Conservation (phyloP, 2,797 vertebrate species). For the Cynodonichthys magdalenae region DNA sequence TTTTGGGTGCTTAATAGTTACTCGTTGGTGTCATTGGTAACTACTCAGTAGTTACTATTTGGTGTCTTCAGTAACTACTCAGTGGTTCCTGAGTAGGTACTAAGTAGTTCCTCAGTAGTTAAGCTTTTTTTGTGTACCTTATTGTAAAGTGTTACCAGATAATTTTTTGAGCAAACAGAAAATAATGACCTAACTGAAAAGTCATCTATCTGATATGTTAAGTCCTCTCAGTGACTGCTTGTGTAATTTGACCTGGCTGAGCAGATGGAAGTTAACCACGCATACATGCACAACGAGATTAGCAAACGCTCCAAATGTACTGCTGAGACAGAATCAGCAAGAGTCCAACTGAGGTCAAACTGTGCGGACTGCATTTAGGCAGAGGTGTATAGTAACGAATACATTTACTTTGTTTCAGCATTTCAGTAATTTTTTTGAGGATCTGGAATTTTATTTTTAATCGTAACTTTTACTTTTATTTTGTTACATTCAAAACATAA, state of each 20-base stretch:
- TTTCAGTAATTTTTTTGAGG: too few relatives aligned
- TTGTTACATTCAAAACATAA: not conserved
- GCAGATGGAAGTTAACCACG: constrained; percentile 24
- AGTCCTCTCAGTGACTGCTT: not conserved
- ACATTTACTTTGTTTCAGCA: too few relatives aligned
- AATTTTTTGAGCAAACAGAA: not conserved
- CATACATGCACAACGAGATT: constrained; percentile 8
- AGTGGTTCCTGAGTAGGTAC: too few relatives aligned
- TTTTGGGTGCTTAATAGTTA: too few relatives aligned
- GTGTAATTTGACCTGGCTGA: constrained; percentile 2
- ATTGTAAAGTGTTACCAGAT: too few relatives aligned
- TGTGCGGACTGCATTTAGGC: not conserved
- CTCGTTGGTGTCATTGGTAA: too few relatives aligned
- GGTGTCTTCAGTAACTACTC: too few relatives aligned
- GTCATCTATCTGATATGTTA: not conserved
- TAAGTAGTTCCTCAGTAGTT: too few relatives aligned
- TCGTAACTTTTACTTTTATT: too few relatives aligned
- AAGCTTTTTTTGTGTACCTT: too few relatives aligned
- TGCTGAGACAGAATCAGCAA: constrained; percentile 8
- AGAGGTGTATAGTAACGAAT: not conserved
- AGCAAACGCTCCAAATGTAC: constrained; percentile 9
- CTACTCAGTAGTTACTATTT: too few relatives aligned
- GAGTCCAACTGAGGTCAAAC: constrained; percentile 8
- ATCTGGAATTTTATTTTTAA: too few relatives aligned
- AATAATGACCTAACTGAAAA: not conserved